Evolutionary conservation across 2,888 invertebrate genomes (phyloP), one percentile per base, ranked within the genome.

Genomic region (Ecdyonurus torrentis): DNA sequence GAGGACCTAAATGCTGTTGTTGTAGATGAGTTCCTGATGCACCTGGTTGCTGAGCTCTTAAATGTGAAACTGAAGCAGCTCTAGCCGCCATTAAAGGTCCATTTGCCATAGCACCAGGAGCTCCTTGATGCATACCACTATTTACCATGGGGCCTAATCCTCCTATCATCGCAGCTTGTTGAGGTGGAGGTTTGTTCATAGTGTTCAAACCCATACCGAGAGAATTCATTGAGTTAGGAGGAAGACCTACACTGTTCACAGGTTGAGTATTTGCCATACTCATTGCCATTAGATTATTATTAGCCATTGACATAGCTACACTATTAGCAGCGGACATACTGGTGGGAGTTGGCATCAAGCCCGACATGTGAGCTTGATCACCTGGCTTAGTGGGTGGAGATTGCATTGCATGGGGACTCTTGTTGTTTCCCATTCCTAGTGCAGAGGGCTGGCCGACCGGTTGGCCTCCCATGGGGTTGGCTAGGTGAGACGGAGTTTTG

Each of bases 41-140:
- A 64, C 59, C 7, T 61, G 60, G 64, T 60, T 24, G 65, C 63
- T 22, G 61, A 50, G 59, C 19, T 55, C 55, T 5, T n/a, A 55
- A 22, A 20, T 55, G 55, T 7, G 37, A 37, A 37, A 37, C 37
- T 10, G 61, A 52, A 22, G 78, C 78, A 18, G 75, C 73, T 55
- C 80, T 72, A 19, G 78, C 76, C 63, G 75, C 73, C 80, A 87
- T 79, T 74, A 89, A 79, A 0, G 90, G 89, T 1, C 90, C 90
- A 73, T 90, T 90, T 73, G 86, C 88, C 81, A 89, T 82, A 64
- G 78, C 78, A 77, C 37, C 37, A 37, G 37, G 37, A 10, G 37
- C 37, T 37, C 37, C 37, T 37, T 55, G 55, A 22, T 55, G 55
- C 55, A 55, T 55, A 7, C 37, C 37, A 37, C 37, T 37, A 15